phyloP scores from a whole-genome alignment of 2,888 invertebrate species.

The Drosophila aldrichi region DNA sequence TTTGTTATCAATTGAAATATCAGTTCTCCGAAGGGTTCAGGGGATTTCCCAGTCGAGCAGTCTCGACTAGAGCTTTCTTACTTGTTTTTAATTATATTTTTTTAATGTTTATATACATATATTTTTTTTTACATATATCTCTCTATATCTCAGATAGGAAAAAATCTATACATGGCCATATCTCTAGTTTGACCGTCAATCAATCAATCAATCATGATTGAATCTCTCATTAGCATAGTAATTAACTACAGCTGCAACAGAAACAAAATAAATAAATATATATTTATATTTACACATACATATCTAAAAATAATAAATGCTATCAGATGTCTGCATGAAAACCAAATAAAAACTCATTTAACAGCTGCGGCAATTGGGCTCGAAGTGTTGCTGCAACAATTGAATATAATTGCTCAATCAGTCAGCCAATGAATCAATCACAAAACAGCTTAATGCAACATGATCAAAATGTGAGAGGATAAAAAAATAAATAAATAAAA shows the following conservation, averaged over 20 bases:
- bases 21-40: too few relatives aligned
- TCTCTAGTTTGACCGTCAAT: too few relatives aligned
- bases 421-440: slow-evolving; percentile 10
- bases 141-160: too few relatives aligned
- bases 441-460: not conserved
- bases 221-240: too few relatives aligned
- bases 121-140: too few relatives aligned
- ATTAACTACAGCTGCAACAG: not conserved
- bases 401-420: not conserved
- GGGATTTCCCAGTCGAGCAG: too few relatives aligned
- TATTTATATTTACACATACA: not conserved
- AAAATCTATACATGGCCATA: too few relatives aligned
- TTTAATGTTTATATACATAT: too few relatives aligned
- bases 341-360: slow-evolving; percentile 2
- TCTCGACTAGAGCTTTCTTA: too few relatives aligned
- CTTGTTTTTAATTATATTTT: too few relatives aligned
- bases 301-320: not conserved
- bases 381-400: not conserved
- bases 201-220: not conserved
- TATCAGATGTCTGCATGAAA: not conserved
- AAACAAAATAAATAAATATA: not conserved
- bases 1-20: too few relatives aligned
- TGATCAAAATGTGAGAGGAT: not conserved
- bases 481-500: not conserved
- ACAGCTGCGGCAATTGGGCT: slow-evolving; percentile 8